Conservation (phyloP, 2,888 invertebrate genomes). For the Patella depressa region DNA sequence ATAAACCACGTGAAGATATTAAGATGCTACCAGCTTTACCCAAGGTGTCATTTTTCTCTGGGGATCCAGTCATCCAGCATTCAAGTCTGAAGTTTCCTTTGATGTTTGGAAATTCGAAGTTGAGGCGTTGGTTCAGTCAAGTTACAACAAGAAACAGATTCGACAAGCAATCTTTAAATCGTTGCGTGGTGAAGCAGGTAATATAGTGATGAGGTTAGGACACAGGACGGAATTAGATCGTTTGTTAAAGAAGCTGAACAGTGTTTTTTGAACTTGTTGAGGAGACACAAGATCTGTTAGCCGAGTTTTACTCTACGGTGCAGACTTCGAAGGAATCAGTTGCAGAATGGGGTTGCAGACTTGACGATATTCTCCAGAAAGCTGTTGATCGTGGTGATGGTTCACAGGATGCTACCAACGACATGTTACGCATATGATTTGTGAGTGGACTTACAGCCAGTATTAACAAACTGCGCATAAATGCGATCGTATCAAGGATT, state of each 20-base stretch:
- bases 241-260: neutral
- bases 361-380: too few species aligned
- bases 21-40: too few species aligned
- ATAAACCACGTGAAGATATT: too few species aligned
- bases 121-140: neutral
- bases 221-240: neutral
- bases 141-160: neutral
- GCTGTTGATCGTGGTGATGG: too few species aligned
- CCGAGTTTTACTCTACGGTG: too few species aligned
- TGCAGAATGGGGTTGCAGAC: too few species aligned
- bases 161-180: neutral
- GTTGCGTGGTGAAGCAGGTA: neutral
- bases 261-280: neutral
- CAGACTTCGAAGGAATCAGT: too few species aligned
- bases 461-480: slow-evolving; percentile 18
- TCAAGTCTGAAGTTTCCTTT: too few species aligned
- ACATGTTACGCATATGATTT: too few species aligned
- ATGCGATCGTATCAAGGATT: slow-evolving; percentile 15
- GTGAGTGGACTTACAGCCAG: slow-evolving; percentile 6
- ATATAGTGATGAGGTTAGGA: neutral
- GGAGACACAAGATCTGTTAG: neutral
- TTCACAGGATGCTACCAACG: too few species aligned
- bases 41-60: too few species aligned
- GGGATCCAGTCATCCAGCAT: too few species aligned
- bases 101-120: neutral